These are phyloP conservation scores for Megaleporinus macrocephalus DNA, from an alignment of 2,113 vertebrate genomes.

Conservation along the genomic window DNA sequence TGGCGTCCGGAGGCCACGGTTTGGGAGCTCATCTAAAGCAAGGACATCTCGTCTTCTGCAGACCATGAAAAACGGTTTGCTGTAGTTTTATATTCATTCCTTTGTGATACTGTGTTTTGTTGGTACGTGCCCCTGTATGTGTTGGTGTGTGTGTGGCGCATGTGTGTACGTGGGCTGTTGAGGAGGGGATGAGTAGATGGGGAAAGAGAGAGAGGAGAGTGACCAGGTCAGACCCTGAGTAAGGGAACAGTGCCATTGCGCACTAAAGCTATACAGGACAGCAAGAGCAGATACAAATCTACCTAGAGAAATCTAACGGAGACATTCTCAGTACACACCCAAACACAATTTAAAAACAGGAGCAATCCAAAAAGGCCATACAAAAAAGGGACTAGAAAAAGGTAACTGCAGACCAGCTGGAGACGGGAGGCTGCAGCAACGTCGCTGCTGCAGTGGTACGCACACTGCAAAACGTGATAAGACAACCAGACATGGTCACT, in stretches of 20 bases:
- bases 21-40: constrained; percentile 13
- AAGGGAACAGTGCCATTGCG: constrained; percentile 17
- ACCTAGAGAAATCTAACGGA: constrained; percentile 9
- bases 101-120: neutral
- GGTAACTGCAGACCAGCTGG: constrained; percentile 45
- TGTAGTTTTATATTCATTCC: neutral
- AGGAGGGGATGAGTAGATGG: neutral
- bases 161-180: neutral
- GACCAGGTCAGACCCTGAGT: constrained; percentile 25
- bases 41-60: neutral
- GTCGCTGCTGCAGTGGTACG: constrained; percentile 15
- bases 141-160: neutral
- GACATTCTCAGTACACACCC: constrained; percentile 15
- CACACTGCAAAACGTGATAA: constrained; percentile 1
- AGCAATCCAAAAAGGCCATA: constrained; percentile 14
- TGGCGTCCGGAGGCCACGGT: neutral
- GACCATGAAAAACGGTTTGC: neutral
- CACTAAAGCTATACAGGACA: constrained; percentile 26
- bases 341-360: neutral
- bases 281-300: constrained; percentile 11
- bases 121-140: neutral
- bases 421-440: constrained; percentile 17
- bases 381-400: constrained; percentile 31
- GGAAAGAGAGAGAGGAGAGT: neutral
- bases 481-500: neutral